Evolutionary conservation across 2,888 invertebrate species (phyloP).

Genomic region (Acronicta alni): DNA sequence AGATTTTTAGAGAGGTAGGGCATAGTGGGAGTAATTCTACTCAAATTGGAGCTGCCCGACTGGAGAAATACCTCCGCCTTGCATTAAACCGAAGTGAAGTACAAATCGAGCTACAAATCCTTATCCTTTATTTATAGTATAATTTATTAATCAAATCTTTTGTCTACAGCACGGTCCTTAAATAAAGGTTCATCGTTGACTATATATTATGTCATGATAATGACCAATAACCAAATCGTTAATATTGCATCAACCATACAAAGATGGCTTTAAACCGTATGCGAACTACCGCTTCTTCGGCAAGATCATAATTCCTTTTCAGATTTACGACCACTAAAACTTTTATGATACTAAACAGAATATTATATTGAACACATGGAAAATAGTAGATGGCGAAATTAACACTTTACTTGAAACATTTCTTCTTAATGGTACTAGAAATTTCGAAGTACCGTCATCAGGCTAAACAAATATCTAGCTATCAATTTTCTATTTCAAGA

Average conservation of each 20-base stretch:
- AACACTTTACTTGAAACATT: constrained; percentile 4
- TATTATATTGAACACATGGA: constrained; percentile 11
- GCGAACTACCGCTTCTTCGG: constrained; percentile 29
- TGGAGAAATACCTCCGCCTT: too few relatives aligned
- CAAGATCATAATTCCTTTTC: constrained; percentile 19
- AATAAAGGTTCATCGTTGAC: too few relatives aligned
- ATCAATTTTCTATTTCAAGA: too few relatives aligned
- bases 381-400: constrained; percentile 15
- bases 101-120: too few relatives aligned
- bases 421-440: neutral
- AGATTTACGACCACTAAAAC: constrained; percentile 40
- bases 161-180: too few relatives aligned
- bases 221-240: neutral
- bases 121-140: too few relatives aligned
- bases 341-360: constrained; percentile 29
- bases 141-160: too few relatives aligned
- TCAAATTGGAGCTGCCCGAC: too few relatives aligned
- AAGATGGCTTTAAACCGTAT: constrained; percentile 2
- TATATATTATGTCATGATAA: too few relatives aligned
- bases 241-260: constrained; percentile 8
- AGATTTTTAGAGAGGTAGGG: too few relatives aligned
- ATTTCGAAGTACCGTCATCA: neutral
- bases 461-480: neutral
- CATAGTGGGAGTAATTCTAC: too few relatives aligned
- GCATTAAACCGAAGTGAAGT: too few relatives aligned